A percentile compares a stretch with the other conserved stretches of the same genome.
Conservation (phyloP, 37 sponge, comb jelly and placozoan species). For the Haliclona indistincta region DNA sequence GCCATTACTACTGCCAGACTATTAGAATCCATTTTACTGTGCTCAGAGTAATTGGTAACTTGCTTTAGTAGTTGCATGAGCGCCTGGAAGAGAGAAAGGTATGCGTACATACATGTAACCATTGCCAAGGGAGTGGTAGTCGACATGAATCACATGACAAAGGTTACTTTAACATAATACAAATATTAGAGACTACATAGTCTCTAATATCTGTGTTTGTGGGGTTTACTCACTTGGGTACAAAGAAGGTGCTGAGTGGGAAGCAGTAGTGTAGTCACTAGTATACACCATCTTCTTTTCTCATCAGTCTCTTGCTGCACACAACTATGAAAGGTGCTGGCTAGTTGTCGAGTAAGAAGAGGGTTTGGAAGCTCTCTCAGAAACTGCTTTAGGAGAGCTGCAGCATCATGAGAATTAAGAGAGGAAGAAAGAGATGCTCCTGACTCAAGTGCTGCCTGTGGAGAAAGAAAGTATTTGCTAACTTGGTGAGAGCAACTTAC, state of each 20-base stretch:
- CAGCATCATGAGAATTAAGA: conserved; percentile 56
- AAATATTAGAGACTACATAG: too few species aligned
- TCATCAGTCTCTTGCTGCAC: neutral
- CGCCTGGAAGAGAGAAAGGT: neutral
- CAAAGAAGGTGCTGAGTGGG: neutral
- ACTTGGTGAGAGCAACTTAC: conserved; percentile 12
- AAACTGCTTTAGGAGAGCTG: conserved; percentile 62
- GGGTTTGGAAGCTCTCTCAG: conserved; percentile 64
- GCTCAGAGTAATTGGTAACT: neutral
- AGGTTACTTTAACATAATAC: too few species aligned
- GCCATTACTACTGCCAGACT: conserved; percentile 65
- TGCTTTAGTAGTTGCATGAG: neutral
- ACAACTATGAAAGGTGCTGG: neutral
- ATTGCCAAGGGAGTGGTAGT: too few species aligned
- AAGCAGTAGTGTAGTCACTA: neutral
- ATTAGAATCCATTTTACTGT: conserved; percentile 28
- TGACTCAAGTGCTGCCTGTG: conserved; percentile 28
- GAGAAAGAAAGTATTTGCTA: neutral
- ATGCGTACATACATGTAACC: neutral
- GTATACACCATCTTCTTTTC: neutral
- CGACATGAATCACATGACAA: too few species aligned
- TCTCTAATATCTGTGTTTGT: too few species aligned
- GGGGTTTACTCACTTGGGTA: too few species aligned
- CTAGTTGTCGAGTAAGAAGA: conserved; percentile 39
- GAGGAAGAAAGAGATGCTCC: neutral